Base-by-base conservation (phyloP, 2,797 vertebrate species). In the Tamandua tetradactyla region DNA sequence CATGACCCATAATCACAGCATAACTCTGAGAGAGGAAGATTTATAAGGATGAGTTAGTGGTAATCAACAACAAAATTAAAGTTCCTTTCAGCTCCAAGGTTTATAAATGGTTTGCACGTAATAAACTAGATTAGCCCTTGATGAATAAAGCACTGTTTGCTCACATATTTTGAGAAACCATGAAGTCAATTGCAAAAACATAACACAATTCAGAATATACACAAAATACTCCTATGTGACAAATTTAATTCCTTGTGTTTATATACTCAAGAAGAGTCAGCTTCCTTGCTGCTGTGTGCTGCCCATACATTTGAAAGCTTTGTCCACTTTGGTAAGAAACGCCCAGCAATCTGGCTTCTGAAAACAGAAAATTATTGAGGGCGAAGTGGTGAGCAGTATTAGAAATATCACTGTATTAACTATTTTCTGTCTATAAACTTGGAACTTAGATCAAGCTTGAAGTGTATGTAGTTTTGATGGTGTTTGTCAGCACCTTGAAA, bases 401-500 rank as follows among this genome's bases (percentile, higher is more conserved):
- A 72, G 57, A 94, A 94, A 30, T 17, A 78, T 96, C 96, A 27
- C 44, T 49, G 1, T 91, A 49, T 92, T 97, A 96, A 86, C 81
- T 93, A 22, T 52, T 78, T 96, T 87, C 59, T 30, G 35, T 79
- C 69, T 91, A 10, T 68, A 66, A 93, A 37, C 44, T 71, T 79
- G 17, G 83, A 87, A 35, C 87, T 64, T 81, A 10, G 35, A 25
- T 93, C 69, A 52, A 37, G 55, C 93, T 96, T 76, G 2, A 59
- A 91, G 61, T 92, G 92, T 76, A 25, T 69, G 18, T 81, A 59
- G 79, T 89, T 74, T 92, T 88, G 62, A 55, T 23, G 42, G 13
- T 97, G 17, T 92, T 97, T 97, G 93, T 82, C 32, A 25, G 22
- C 35, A 76, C n/a, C n/a, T 80, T 55, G 23, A 93, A 93, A 92